phyloP scores from a whole-genome alignment of 2,888 invertebrate genomes.

The Leptopilina drosophilae region DNA sequence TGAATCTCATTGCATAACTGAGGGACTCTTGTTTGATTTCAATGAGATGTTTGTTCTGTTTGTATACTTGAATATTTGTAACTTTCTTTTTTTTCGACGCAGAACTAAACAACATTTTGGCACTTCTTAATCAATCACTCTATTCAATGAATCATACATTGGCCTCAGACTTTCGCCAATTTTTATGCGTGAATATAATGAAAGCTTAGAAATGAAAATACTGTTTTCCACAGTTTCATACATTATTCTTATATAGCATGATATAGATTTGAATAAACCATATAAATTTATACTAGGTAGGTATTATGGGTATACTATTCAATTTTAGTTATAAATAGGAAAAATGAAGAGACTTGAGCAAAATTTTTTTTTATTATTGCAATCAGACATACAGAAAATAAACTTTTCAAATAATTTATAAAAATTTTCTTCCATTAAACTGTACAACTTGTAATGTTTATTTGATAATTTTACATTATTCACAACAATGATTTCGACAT shows the following conservation, averaged over 20 bases:
- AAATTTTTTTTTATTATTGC: no score
- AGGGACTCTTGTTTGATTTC: conserved; percentile 27
- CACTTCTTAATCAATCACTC: conserved; percentile 36
- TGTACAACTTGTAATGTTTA: no score
- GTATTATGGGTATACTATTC: no score
- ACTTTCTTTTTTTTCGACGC: conserved; percentile 36
- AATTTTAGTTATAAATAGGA: not conserved
- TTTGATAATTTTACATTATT: no score
- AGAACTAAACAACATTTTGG: conserved; percentile 33
- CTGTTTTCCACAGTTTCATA: not conserved
- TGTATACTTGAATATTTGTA: conserved; percentile 1
- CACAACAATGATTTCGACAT: no score
- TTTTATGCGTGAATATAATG: conserved; percentile 17
- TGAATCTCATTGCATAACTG: conserved; percentile 35
- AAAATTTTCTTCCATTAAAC: no score
- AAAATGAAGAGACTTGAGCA: no score
- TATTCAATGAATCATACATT: conserved; percentile 15
- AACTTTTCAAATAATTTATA: no score
- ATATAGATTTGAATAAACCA: no score
- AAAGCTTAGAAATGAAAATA: not conserved
- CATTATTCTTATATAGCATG: not conserved
- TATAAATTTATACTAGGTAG: no score
- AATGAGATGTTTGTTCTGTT: conserved; percentile 1
- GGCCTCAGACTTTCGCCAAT: conserved; percentile 36
- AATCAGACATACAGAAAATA: no score